Percentiles rank a stretch among this genome's conserved stretches.
phyloP scores from a whole-genome alignment of 1,140 invertebrate genomes.

The Scaptodrosophila lebanonensis region DNA sequence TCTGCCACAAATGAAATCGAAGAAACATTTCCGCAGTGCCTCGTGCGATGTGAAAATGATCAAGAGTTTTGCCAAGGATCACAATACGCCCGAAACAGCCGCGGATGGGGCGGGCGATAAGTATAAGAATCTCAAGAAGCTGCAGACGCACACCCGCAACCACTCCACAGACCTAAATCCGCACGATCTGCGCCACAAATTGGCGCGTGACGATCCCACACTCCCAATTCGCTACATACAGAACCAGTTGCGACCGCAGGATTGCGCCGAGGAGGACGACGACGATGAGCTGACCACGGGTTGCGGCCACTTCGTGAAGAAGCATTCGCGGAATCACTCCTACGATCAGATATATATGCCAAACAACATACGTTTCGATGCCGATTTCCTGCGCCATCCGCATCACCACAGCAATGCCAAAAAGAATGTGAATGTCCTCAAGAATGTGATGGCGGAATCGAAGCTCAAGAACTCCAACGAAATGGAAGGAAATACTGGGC shows the following conservation, averaged over 20 bases:
- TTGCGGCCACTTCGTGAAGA: constrained; percentile 73
- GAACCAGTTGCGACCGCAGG: constrained; percentile 66
- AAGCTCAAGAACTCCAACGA: constrained; percentile 75
- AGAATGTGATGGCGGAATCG: constrained; percentile 54
- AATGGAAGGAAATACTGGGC: constrained; percentile 28
- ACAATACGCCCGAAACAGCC: constrained; percentile 41
- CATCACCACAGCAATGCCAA: constrained; percentile 59
- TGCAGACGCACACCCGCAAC: constrained; percentile 76
- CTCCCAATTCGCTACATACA: constrained; percentile 70
- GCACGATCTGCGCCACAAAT: constrained; percentile 56
- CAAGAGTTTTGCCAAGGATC: constrained; percentile 70
- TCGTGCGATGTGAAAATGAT: constrained; percentile 77
- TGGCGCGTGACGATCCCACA: constrained; percentile 56
- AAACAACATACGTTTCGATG: constrained; percentile 76
- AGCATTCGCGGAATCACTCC: constrained; percentile 75
- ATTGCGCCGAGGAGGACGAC: constrained; percentile 64
- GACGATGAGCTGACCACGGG: constrained; percentile 69
- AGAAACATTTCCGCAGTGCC: constrained; percentile 75
- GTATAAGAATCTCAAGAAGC: constrained; percentile 69
- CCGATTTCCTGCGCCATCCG: constrained; percentile 65
- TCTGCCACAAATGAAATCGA: constrained; percentile 67
- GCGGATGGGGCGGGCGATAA: constrained; percentile 47
- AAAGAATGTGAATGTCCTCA: constrained; percentile 71
- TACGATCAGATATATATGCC: constrained; percentile 77
- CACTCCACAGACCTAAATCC: constrained; percentile 75